Evolutionary conservation across 2,888 invertebrate species (phyloP).

Genomic region (Lymantria monacha): DNA sequence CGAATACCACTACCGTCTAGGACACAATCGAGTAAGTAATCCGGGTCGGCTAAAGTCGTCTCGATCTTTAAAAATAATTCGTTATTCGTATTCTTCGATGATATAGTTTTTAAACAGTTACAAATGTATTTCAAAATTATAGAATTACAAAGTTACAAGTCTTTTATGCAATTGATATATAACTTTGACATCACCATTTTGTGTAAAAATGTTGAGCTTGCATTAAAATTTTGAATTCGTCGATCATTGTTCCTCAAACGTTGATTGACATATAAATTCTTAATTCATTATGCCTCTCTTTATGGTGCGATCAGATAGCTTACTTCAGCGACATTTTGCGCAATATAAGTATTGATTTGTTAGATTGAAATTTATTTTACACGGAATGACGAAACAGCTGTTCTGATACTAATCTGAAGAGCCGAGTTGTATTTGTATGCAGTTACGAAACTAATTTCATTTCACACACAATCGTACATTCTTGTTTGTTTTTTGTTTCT

Average conservation of each 20-base stretch:
- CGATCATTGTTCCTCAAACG: constrained; percentile 60
- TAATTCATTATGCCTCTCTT: constrained; percentile 45
- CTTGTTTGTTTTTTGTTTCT: constrained; percentile 18
- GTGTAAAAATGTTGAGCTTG: constrained; percentile 38
- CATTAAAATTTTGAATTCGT: constrained; percentile 49
- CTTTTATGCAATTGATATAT: constrained; percentile 18
- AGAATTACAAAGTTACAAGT: constrained; percentile 12
- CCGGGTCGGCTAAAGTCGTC: constrained; percentile 74
- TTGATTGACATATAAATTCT: constrained; percentile 65
- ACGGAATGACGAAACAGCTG: constrained; percentile 76
- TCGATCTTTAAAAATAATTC: constrained; percentile 53
- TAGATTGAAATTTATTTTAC: constrained; percentile 69
- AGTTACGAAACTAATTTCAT: constrained; percentile 42
- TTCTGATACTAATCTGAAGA: constrained; percentile 47
- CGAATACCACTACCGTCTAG: constrained; percentile 91
- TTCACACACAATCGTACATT: constrained; percentile 15
- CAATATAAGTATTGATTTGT: constrained; percentile 78
- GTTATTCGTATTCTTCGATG: constrained; percentile 57
- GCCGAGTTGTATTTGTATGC: constrained; percentile 34
- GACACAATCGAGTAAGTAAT: constrained; percentile 90
- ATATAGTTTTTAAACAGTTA: constrained; percentile 33
- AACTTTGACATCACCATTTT: constrained; percentile 29
- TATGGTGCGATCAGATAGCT: constrained; percentile 54
- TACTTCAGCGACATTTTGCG: constrained; percentile 79
- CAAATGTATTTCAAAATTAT: constrained; percentile 21